Conservation (phyloP, 2,888 invertebrate genomes). For the Callinectes sapidus region DNA sequence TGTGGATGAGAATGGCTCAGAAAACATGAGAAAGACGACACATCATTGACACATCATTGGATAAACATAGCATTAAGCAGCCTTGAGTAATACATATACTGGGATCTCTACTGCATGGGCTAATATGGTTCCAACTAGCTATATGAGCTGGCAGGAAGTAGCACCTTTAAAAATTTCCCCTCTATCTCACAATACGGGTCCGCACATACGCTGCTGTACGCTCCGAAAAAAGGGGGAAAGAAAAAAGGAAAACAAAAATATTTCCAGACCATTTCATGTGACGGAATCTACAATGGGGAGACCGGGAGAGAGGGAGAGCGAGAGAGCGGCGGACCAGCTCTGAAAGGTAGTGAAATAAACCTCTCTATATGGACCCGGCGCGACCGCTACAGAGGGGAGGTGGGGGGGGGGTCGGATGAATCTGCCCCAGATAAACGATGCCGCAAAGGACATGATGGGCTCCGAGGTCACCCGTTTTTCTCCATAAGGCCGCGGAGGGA, state of each 20-base stretch:
- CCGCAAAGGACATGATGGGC: background rate
- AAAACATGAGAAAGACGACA: too few species aligned
- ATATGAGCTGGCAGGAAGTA: too few species aligned
- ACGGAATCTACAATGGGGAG: background rate
- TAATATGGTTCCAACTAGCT: too few species aligned
- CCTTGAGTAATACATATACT: too few species aligned
- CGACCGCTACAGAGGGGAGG: background rate
- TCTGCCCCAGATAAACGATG: background rate
- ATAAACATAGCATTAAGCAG: too few species aligned
- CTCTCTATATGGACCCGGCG: background rate
- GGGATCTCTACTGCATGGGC: too few species aligned
- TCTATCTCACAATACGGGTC: background rate
- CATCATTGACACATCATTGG: background rate
- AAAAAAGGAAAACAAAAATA: background rate
- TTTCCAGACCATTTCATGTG: background rate
- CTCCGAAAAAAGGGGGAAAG: background rate
- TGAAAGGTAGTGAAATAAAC: constrained; percentile 5
- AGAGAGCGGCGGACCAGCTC: background rate
- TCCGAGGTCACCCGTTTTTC: background rate
- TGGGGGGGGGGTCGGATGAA: too few species aligned
- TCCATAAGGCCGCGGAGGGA: background rate
- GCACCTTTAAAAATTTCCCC: too few species aligned
- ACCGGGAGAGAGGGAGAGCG: background rate
- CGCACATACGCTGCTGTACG: background rate
- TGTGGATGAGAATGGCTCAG: too few species aligned